Evolutionary conservation across 2,888 invertebrate species (phyloP), one percentile per base, ranked within the genome.

Genomic region (Tachina grossa): DNA sequence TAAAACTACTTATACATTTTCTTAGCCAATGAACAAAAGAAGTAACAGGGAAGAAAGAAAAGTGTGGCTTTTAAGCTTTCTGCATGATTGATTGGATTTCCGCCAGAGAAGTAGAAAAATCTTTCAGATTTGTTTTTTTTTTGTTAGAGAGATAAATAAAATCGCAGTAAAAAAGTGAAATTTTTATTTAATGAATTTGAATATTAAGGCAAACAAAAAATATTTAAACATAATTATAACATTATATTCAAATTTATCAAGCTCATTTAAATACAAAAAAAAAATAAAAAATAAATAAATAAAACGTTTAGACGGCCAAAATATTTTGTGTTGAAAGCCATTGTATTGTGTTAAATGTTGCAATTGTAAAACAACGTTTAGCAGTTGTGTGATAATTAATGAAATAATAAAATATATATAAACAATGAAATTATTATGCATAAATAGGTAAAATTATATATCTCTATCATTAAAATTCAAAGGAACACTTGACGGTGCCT

Each of bases 51-150:
- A 13, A 65, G 39, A 68, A 41, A n/a, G 19, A 71, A 55, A 47
- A 47, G 16, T n/a, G 11, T 41, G 31, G 31, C 31, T 11, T 57
- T 51, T n/a, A 55, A 69, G 74, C 47, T 82, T 82, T 75, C 59
- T 69, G 75, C 81, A 69, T 82, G 81, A 82, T 82, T 82, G 81
- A 82, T 75, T 75, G 69, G 81, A 82, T 82, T 69, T 81, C 74
- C 68, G 74, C 45, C 53, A 47, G 41, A 41, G 19, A 39, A 61
- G 49, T 9, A 68, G 22, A 69, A n/a, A 71, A 43, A 55, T 45
- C 1, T 78, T 61, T 41, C 10, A 10, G 47, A 9, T 59, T 31
- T 31, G 31, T 31, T 45, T 41, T 51, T 55, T 55, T n/a, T 49
- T 6, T 13, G 13, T 8, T 19, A 19, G 4, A 39, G 1, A n/a